A percentile compares a stretch with the other conserved stretches of the same genome.
phyloP scores from a whole-genome alignment of 2,113 vertebrate species.

The Myotis davidii region DNA sequence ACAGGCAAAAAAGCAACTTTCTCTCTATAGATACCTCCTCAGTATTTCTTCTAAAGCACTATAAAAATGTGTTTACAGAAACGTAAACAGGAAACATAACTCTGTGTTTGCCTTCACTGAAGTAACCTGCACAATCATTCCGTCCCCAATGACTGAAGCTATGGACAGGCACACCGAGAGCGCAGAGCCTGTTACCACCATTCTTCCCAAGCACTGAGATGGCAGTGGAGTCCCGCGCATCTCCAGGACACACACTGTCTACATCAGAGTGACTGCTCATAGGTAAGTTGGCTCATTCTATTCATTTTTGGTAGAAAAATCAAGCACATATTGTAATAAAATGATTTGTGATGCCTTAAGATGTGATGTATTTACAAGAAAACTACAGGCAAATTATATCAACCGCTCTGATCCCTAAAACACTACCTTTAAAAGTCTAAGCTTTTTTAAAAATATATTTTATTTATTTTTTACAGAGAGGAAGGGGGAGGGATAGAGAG shows the following conservation, averaged over 20 bases:
- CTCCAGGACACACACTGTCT: background rate
- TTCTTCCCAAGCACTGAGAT: background rate
- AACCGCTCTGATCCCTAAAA: too few relatives aligned
- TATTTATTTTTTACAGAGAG: too few relatives aligned
- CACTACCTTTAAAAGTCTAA: background rate
- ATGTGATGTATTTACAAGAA: background rate
- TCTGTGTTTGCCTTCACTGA: background rate
- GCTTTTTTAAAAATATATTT: too few relatives aligned
- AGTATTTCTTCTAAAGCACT: background rate
- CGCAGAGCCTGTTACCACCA: background rate
- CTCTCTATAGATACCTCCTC: background rate
- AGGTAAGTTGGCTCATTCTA: background rate
- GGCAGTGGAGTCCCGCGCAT: rapidly evolving
- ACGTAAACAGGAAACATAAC: background rate
- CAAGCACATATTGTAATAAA: background rate
- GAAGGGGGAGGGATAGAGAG: too few relatives aligned
- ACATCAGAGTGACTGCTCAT: background rate
- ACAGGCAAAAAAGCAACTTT: background rate
- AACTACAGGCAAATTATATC: background rate
- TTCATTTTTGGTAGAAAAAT: background rate
- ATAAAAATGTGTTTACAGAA: background rate
- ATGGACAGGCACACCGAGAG: background rate
- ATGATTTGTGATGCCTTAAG: background rate
- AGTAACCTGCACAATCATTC: background rate
- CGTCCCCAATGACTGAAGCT: background rate